Conservation (phyloP, 2,888 invertebrate species). For the Microdon myrmicae region DNA sequence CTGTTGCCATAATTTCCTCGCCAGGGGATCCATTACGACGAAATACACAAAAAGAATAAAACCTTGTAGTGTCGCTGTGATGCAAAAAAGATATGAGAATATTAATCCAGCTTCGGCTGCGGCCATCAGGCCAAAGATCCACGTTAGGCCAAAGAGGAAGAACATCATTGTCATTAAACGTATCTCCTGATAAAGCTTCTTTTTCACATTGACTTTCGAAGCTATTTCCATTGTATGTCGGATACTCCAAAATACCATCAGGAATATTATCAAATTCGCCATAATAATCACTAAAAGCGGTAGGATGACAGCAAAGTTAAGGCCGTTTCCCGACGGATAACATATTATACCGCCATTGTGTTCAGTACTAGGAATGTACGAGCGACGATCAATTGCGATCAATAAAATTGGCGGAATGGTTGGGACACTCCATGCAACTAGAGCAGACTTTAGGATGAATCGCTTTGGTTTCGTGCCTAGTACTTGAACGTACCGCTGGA, state of each 20-base stretch:
- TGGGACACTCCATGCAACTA: conserved; percentile 75
- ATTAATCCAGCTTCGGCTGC: conserved; percentile 67
- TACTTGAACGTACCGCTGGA: conserved; percentile 75
- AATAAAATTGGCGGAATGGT: conserved; percentile 69
- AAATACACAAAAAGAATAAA: conserved; percentile 74
- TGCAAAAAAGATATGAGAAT: conserved; percentile 73
- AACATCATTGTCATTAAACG: conserved; percentile 71
- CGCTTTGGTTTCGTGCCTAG: conserved; percentile 71
- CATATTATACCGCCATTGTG: conserved; percentile 66
- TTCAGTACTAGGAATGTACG: conserved; percentile 65
- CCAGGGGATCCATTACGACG: conserved; percentile 70
- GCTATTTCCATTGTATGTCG: conserved; percentile 62
- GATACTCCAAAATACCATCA: conserved; percentile 68
- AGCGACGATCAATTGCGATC: conserved; percentile 67
- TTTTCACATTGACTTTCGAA: conserved; percentile 61
- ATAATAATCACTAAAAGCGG: conserved; percentile 70
- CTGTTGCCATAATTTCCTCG: conserved; percentile 69
- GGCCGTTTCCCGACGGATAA: conserved; percentile 69
- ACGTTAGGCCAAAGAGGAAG: conserved; percentile 72
- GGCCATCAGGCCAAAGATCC: conserved; percentile 72
- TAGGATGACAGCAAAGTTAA: conserved; percentile 69
- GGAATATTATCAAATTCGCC: conserved; percentile 70
- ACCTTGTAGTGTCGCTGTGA: conserved; percentile 73
- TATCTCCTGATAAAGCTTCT: conserved; percentile 67
- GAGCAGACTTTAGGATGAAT: conserved; percentile 73